Percentiles rank a stretch among this genome's conserved stretches.
phyloP scores from a whole-genome alignment of 2,797 vertebrate genomes.

The Garrulus glandarius region DNA sequence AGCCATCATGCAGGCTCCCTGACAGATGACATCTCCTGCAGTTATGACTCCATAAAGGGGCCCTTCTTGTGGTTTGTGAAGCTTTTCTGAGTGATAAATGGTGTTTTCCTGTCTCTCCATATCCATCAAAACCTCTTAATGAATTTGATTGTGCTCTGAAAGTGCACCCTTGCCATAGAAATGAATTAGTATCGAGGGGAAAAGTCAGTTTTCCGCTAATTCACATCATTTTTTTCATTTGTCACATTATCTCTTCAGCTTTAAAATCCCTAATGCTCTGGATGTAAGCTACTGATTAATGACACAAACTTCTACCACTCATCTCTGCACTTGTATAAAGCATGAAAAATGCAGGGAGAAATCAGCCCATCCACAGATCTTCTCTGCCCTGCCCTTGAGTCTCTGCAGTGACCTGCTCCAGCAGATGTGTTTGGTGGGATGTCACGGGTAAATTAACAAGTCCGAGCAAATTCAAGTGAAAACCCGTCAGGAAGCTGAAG shows the following conservation, averaged over 20 bases:
- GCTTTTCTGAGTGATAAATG: constrained; percentile 3
- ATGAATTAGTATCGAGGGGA: not conserved
- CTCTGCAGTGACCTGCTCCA: not conserved
- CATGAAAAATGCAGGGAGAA: not conserved
- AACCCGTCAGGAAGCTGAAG: not conserved
- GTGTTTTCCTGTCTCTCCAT: not conserved
- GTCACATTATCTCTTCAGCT: not conserved
- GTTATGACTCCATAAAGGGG: not conserved
- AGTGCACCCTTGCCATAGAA: constrained; percentile 15
- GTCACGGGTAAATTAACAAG: not conserved
- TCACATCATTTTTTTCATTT: constrained; percentile 7
- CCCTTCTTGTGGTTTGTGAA: not conserved
- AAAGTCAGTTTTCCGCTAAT: constrained; percentile 31
- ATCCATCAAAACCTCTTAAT: constrained; percentile 45
- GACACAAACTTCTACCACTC: not conserved
- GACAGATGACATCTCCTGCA: constrained; percentile 10
- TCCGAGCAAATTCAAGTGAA: not conserved
- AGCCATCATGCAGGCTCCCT: not conserved
- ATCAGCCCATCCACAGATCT: not conserved
- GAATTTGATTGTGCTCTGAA: not conserved
- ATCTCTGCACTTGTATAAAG: not conserved
- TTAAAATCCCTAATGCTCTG: not conserved
- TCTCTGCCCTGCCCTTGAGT: not conserved
- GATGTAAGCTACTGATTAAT: constrained; percentile 10
- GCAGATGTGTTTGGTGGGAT: not conserved